A percentile compares a stretch with the other conserved stretches of the same genome.
These are phyloP conservation scores for Alces alces DNA, from an alignment of 2,113 vertebrate species.

Conservation along the genomic window DNA sequence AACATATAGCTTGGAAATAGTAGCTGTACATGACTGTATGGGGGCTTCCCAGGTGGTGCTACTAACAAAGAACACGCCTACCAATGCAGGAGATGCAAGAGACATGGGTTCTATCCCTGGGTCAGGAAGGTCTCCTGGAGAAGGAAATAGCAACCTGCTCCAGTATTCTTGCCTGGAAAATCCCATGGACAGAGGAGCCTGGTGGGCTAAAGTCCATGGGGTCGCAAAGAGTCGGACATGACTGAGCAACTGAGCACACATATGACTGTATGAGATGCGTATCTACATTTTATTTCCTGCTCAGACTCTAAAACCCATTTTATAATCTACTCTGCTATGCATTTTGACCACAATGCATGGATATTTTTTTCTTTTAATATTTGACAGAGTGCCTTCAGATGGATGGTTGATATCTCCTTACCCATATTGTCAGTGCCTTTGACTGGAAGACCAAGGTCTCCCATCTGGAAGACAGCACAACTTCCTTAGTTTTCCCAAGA, in stretches of 20 bases:
- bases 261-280: neutral
- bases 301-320: neutral
- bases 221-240: neutral
- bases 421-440: neutral
- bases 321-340: neutral
- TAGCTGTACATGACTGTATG: neutral
- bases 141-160: neutral
- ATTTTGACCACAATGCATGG: neutral
- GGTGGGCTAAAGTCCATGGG: neutral
- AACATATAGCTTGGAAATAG: neutral
- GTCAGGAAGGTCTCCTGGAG: neutral
- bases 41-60: neutral
- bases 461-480: neutral
- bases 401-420: neutral
- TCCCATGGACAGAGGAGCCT: neutral
- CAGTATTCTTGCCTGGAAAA: neutral
- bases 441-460: neutral
- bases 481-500: neutral
- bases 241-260: neutral
- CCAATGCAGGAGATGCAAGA: neutral
- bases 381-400: neutral
- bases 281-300: neutral
- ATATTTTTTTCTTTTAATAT: neutral
- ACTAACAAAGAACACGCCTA: neutral
- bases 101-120: neutral